Evolutionary conservation across 2,888 invertebrate genomes (phyloP).

Genomic region (Drosophila setosimentum): DNA sequence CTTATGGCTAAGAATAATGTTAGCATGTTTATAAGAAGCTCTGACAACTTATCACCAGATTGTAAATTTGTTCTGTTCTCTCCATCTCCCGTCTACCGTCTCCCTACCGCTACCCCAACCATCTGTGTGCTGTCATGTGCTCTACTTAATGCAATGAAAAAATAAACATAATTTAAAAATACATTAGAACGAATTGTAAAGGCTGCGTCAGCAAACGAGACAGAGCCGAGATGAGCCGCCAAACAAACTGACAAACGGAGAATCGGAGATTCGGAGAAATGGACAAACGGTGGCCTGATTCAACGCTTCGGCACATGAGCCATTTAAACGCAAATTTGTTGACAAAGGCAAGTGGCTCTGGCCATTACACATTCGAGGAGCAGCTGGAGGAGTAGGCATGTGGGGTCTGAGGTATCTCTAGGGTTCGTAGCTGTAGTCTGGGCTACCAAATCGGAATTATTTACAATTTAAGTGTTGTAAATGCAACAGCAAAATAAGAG

Average conservation of each 20-base stretch:
- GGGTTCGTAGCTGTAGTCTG: slow-evolving; percentile 31
- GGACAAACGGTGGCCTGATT: slow-evolving; percentile 12
- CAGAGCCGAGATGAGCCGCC: slow-evolving; percentile 44
- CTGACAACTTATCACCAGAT: slow-evolving; percentile 24
- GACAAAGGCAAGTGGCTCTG: slow-evolving; percentile 79
- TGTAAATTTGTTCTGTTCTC: slow-evolving; percentile 15
- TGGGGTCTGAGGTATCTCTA: slow-evolving; percentile 20
- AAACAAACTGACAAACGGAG: slow-evolving; percentile 24
- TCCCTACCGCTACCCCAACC: background rate
- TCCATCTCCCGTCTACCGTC: background rate
- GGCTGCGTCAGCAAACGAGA: slow-evolving; percentile 41
- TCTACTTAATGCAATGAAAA: slow-evolving; percentile 51
- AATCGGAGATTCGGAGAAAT: slow-evolving; percentile 1
- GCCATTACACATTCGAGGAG: slow-evolving; percentile 68
- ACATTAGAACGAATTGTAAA: slow-evolving; percentile 76
- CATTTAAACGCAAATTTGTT: slow-evolving; percentile 79
- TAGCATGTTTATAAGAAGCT: slow-evolving; percentile 29
- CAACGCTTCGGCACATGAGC: slow-evolving; percentile 50
- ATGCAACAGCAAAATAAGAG: slow-evolving; percentile 56
- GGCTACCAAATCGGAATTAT: slow-evolving; percentile 73
- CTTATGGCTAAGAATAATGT: slow-evolving; percentile 26
- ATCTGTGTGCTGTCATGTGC: slow-evolving; percentile 9
- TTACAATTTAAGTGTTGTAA: slow-evolving; percentile 81
- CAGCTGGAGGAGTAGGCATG: background rate
- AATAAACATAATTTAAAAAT: slow-evolving; percentile 79